Conservation (phyloP, 2,888 invertebrate species). For the Epirrhoe tristata region DNA sequence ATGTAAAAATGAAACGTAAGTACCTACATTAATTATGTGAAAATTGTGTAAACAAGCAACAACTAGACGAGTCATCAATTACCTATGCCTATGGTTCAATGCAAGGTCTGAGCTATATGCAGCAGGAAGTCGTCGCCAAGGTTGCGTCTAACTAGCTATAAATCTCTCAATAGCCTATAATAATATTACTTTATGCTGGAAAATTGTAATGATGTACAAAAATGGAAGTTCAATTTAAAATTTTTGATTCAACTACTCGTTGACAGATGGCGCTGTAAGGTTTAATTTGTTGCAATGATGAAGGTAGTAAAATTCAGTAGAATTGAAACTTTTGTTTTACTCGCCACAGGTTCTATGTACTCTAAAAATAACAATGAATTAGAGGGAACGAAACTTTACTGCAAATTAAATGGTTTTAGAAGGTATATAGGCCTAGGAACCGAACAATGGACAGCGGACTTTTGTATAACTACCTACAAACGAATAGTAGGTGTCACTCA, state of each 20-base stretch:
- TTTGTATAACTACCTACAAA: too few species aligned
- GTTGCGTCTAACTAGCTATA: conserved; percentile 60
- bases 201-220: conserved; percentile 39
- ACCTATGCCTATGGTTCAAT: conserved; percentile 64
- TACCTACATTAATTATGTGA: background rate
- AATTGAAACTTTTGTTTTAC: background rate
- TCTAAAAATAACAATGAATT: too few species aligned
- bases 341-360: too few species aligned
- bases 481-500: too few species aligned
- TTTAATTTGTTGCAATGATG: background rate
- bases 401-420: too few species aligned
- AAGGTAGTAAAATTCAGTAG: too few species aligned
- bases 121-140: conserved; percentile 77
- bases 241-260: conserved; percentile 21
- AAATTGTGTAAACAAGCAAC: conserved; percentile 53
- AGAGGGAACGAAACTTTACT: too few species aligned
- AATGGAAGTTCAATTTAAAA: background rate
- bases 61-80: conserved; percentile 61
- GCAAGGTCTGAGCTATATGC: conserved; percentile 75
- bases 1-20: background rate
- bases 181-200: conserved; percentile 51
- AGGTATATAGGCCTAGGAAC: too few species aligned
- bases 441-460: too few species aligned
- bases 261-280: conserved; percentile 41
- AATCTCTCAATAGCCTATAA: conserved; percentile 60